Conservation (phyloP, 1,140 invertebrate genomes). For the Branchinecta lindahli region DNA sequence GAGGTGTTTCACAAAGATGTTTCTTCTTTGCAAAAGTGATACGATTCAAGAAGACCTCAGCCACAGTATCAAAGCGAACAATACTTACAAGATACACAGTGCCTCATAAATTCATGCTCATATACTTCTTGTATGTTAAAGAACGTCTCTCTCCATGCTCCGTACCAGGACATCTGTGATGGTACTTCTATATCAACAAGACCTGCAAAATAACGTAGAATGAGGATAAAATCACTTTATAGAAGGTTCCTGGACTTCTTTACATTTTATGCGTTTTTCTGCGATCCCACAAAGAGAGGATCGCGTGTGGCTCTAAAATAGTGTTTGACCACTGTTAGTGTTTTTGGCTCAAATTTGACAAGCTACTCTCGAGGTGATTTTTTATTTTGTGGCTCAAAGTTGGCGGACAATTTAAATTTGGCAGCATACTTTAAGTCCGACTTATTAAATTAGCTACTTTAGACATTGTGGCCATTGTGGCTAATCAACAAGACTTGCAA, state of each 20-base stretch:
- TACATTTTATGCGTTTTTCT: background rate
- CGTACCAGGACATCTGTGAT: background rate
- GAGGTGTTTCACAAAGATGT: too few relatives aligned
- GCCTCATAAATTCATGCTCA: background rate
- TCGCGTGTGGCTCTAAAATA: background rate
- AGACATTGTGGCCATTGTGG: too few relatives aligned
- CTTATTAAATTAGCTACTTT: too few relatives aligned
- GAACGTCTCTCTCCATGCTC: background rate
- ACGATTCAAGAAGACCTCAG: too few relatives aligned
- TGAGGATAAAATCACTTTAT: background rate
- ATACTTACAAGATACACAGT: background rate
- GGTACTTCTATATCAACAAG: background rate
- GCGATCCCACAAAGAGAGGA: background rate
- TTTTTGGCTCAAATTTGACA: background rate
- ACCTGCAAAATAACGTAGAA: background rate
- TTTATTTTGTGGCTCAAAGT: too few relatives aligned
- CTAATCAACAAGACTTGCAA: background rate
- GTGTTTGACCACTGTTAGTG: background rate
- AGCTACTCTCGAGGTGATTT: too few relatives aligned
- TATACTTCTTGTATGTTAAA: constrained; percentile 1
- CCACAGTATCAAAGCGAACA: background rate
- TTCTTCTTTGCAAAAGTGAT: too few relatives aligned
- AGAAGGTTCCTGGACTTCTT: background rate
- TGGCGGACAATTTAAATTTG: too few relatives aligned
- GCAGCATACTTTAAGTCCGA: too few relatives aligned